Evolutionary conservation across 2,888 invertebrate genomes (phyloP), one percentile per base, ranked within the genome.

Genomic region (Xestia rhomboidea): DNA sequence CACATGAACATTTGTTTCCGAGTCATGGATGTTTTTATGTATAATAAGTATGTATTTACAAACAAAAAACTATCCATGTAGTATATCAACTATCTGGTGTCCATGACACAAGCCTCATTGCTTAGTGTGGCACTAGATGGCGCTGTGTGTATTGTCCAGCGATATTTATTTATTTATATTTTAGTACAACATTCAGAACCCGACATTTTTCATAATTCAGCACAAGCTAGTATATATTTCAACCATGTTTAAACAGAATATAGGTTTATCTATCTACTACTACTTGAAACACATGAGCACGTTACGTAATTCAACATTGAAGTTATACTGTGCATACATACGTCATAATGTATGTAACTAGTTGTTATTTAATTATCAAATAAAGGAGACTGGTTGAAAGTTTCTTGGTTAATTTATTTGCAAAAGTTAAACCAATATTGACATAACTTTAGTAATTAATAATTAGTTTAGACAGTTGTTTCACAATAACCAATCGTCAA

Each of bases 181-280:
- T n/a, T n/a, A n/a, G n/a, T n/a, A n/a, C n/a, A n/a, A n/a, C n/a
- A n/a, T n/a, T n/a, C n/a, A n/a, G n/a, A n/a, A n/a, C n/a, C n/a
- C n/a, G n/a, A n/a, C n/a, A n/a, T n/a, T n/a, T n/a, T n/a, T n/a
- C n/a, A n/a, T n/a, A n/a, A n/a, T n/a, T n/a, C n/a, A n/a, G n/a
- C n/a, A n/a, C n/a, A 27, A 27, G 6, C n/a, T 57, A 27, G 27
- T 2, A n/a, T n/a, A n/a, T n/a, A 44, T 21, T 44, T 27, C 21
- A 67, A 44, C 7, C 21, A 44, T 21, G 13, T 24, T 11, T 54
- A n/a, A 51, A 13, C n/a, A 1, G 24, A 70, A 73, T 54, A 71
- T 72, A 54, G 73, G 51, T 73, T 30, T 54, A 30, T 30, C 21
- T 11, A 38, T 21, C 24, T 30, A 30, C 72, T n/a, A n/a, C n/a